Base-by-base conservation (phyloP, 2,113 vertebrate species). In the Terrapene triunguis region DNA sequence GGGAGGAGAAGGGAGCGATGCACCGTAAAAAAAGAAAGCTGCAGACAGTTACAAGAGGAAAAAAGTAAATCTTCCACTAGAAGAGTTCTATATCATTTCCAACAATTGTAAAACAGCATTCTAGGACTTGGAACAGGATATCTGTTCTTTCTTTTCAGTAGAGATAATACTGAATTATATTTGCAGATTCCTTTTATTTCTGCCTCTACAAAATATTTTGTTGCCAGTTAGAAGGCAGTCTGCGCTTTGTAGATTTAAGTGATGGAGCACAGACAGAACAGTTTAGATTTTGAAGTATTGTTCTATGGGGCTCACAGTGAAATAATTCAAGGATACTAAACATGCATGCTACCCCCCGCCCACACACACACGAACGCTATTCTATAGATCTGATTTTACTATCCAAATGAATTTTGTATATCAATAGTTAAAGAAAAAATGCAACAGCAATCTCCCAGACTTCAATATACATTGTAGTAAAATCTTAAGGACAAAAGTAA, bases 301-400 rank as follows among this genome's bases (percentile, higher is more conserved):
- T 35, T 38, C 65, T 72, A 21, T 21, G 65, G 19, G n/a, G 19
- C 65, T 48, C 19, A 5, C 6, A 22, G 24, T 29, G 25, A 44
- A 84, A 86, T 44, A 27, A 24, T 47, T 47, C 6, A 35, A 80
- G 42, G 42, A n/a, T 17, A 6, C 16, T 29, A 25, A 54, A 11
- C 53, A 79, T 35, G 32, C 35, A 59, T 13, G 17, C 12, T n/a
- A 22, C 51, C 3, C 22, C n/a, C 19, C 3, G 14, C n/a, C 5
- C 5, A 3, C 9, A 12, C 14, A 29, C 27, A 44, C 44, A 44
- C 5, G 6, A 11, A 17, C 8, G 3, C 5, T 38, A 27, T 5
- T 48, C 48, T 50, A 38, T 1, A 78, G 27, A 55, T 88, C 25
- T 32, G 21, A 51, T 88, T 53, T 38, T 59, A 57, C 51, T 24